Base-by-base conservation (phyloP, 1,140 invertebrate species). In the Anastrepha ludens region DNA sequence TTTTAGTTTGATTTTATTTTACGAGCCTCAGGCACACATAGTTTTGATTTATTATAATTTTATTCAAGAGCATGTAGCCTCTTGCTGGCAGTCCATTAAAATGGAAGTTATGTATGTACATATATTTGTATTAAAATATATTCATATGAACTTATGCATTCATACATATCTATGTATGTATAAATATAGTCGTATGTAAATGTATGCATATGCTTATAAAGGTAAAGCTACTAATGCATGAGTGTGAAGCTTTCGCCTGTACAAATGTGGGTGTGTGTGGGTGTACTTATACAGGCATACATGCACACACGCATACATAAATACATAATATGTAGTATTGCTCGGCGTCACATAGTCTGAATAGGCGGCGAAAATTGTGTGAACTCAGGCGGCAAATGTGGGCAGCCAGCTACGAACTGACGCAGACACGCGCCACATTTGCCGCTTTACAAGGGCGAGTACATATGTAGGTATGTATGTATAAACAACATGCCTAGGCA, bases 1-100 rank as follows among this genome's bases (percentile, higher is more conserved):
- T 55, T 55, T 55, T 55, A 8, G 50, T 55, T 55, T 55, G 50
- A 55, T 55, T 55, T 55, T 55, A 55, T 55, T 55, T 55, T 55
- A 11, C 50, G 50, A 55, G 50, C 50, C 50, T 55, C 6, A 2
- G 50, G 50, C 50, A 55, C 50, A 47, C 41, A 8, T 5, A 47
- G 15, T 47, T 44, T 44, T 74, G 67, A 74, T 74, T 74, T 74
- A 74, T 74, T 20, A n/a, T 74, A 74, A 74, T 74, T 47, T 74
- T 74, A 74, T 74, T 74, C 67, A 74, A 74, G 17, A 47, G 41
- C 67, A 17, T 41, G 15, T 47, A 74, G 17, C 41, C 67, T 74
- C 13, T 74, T 17, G 67, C 29, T 39, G 29, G 9, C 39, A 74
- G 15, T 15, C 39, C 7, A 74, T 47, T 74, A 44, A 74, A 74